A percentile compares a stretch with the other conserved stretches of the same genome.
Evolutionary conservation across 92 coral and sea anemone species (phyloP).

Genomic region (Ricordea florida): DNA sequence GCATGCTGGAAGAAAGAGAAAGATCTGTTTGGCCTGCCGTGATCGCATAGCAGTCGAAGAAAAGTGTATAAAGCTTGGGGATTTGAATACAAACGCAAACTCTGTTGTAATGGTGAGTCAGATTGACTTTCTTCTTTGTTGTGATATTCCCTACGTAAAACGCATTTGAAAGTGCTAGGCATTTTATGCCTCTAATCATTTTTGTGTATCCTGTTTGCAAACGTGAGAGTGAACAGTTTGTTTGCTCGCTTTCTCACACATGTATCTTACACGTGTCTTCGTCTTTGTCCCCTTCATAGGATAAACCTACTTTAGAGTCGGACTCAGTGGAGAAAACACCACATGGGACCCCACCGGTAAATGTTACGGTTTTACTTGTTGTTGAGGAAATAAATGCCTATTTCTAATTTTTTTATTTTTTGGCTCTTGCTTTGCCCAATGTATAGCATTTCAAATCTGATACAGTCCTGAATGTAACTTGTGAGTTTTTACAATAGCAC

Average conservation of each 20-base stretch:
- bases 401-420: conserved; percentile 1
- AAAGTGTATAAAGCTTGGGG: conserved; percentile 22
- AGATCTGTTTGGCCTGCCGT: conserved; percentile 40
- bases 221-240: background rate
- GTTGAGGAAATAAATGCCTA: conserved; percentile 3
- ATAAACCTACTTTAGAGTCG: conserved; percentile 5
- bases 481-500: too few species aligned
- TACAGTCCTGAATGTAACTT: too few species aligned
- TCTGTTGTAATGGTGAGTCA: conserved; percentile 9
- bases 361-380: conserved; percentile 8
- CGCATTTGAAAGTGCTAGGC: conserved; percentile 8
- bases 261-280: background rate
- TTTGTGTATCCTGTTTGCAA: background rate
- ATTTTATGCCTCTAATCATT: background rate
- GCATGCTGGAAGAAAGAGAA: conserved; percentile 33
- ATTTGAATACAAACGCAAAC: conserved; percentile 8
- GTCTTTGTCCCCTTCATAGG: conserved; percentile 14
- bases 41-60: conserved; percentile 31
- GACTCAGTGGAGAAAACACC: conserved; percentile 4
- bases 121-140: conserved; percentile 3
- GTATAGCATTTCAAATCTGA: too few species aligned
- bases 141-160: background rate
- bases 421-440: too few species aligned
- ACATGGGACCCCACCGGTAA: conserved; percentile 6
- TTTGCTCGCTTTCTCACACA: conserved; percentile 7